Evolutionary conservation across 2,888 invertebrate genomes (phyloP), one percentile per base, ranked within the genome.

Genomic region (Nycteola revayana): DNA sequence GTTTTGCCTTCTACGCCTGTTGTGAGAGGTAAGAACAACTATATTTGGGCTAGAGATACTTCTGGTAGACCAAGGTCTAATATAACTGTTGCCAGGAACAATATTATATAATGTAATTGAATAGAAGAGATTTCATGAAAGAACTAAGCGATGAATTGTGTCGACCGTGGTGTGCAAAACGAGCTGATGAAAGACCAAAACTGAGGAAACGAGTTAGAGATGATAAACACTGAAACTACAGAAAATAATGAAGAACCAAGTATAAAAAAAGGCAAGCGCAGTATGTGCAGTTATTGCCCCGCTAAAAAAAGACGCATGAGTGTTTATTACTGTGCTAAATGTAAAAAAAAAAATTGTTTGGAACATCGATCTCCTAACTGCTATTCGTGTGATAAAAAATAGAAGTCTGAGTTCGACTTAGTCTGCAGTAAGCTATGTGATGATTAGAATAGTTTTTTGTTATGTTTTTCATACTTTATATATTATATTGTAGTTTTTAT

Each of bases 81-180:
- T 14, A 14, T 2, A 14, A 14, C 14, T 14, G 14, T 5, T 5
- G 2, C 14, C 2, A 14, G 14, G 5, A 14, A 14, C 21, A 14
- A 14, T 14, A 5, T 5, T 14, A 14, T 14, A 14, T 14, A 8
- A 31, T 3, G 14, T 5, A 2, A 14, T 3, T 31, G 24, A 31
- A 31, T 31, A 31, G 24, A 31, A 31, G 31, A 31, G 24, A 21
- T 10, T 31, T 17, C 11, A 31, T 31, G 31, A 24, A 31, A 31
- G 9, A 7, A 9, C 31, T 31, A 24, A 31, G 31, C 11, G 31
- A 31, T 31, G 31, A 31, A 7, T 17, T 31, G 31, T 22, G 10
- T 24, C 31, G 24, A 7, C 31, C 31, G n/a, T 18, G 31, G 24
- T 31, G 24, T 11, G 11, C n/a, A 7, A 31, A 7, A 22, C 23